Evolutionary conservation across 2,888 invertebrate genomes (phyloP), one percentile per base, ranked within the genome.

Genomic region (Drosophila birchii): DNA sequence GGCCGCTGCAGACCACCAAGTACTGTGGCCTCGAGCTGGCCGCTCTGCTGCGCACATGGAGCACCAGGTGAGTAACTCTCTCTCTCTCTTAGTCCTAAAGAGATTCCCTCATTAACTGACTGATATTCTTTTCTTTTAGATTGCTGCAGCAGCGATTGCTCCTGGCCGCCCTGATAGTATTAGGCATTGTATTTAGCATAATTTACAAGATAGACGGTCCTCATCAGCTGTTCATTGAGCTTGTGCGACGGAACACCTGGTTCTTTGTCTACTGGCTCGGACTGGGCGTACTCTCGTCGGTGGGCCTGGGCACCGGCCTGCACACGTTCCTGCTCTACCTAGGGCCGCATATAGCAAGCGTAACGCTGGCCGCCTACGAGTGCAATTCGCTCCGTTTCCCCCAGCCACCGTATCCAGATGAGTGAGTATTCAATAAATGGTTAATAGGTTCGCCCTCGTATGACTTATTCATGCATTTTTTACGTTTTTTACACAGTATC

Each of bases 291-390:
- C 94, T 99, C 80, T 99, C 99, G 44, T 99, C 99, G 0, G 98
- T 99, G 63, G 99, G 99, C 0, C 94, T 99, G 59, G 99, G 99
- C 44, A 99, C 99, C 0, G 99, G 99, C 1, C 94, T 99, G 61
- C 99, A 99, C 93, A 99, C 99, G 71, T 99, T 99, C 94, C 94
- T 99, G 58, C 94, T 99, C 73, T 99, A 99, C 93, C 94, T 99
- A 91, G 99, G 99, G n/a, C 99, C 99, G 36, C 99, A 99, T 92
- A 99, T 99, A 93, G 99, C 99, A 67, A 95, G 97, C 66, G 99
- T 99, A 47, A 99, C 99, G 5, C 94, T 99, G 90, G 99, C 99
- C 18, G 99, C 98, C 0, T 99, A 98, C 92, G 99, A 99, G 93
- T 99, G 99, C 92, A 96, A 97, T 55, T 95, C 96, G 29, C 94